Evolutionary conservation across 2,113 vertebrate species (phyloP), one percentile per base, ranked within the genome.

Genomic region (Prochilodus magdalenae): DNA sequence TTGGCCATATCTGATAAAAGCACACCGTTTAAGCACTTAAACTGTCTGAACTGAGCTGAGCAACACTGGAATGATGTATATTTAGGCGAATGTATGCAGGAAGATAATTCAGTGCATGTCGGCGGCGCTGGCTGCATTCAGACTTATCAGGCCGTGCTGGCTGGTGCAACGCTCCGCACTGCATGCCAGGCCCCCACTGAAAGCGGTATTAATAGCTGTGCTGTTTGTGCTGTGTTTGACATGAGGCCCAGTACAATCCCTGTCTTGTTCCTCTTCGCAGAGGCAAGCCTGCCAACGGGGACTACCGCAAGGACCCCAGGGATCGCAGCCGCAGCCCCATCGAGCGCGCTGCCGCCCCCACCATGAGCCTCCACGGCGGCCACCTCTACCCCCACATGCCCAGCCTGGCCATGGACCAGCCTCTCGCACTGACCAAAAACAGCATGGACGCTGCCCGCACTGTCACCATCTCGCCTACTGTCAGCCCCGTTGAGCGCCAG

Each of bases 341-440:
- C 0, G 98, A 99, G 88, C 93, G 98, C 0, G 93, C 95, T 1
- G 93, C 92, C 59, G 93, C 95, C 74, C 95, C 97, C 0, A 87
- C 94, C 49, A 86, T 97, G 90, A 94, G 94, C 89, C 91, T 98
- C 84, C 96, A 96, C 0, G 75, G 92, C 74, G 94, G 90, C 86
- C 96, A 96, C 87, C 90, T 97, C 84, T 98, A 96, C 72, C 55
- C 94, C 84, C 93, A 96, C 90, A 95, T 98, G 89, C 95, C 96
- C 59, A 94, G 93, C 91, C 91, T 99, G 89, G 92, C 94, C 71
- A 94, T 97, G 95, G 98, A 99, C 91, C 98, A 99, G 94, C 98
- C 98, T 7, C 95, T 99, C 26, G 97, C 97, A 66, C 96, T 99
- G 90, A 99, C 97, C 95, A 99, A 99, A 94, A 97, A 93, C 93